A percentile compares a stretch with the other conserved stretches of the same genome.
Conservation (phyloP, 2,113 vertebrate genomes). For the Anas platyrhynchos region DNA sequence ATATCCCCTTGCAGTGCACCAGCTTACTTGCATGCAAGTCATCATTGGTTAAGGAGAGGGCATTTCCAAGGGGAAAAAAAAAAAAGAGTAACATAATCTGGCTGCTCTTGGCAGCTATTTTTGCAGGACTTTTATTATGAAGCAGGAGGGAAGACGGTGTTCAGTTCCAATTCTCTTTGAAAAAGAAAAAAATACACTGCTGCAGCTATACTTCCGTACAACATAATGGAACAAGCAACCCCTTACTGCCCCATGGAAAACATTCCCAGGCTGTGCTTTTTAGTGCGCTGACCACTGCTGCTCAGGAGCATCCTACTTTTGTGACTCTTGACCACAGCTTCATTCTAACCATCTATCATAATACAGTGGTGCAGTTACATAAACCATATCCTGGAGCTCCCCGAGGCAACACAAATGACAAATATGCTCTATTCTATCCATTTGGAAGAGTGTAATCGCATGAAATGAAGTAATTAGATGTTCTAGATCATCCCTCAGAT, state of each 20-base stretch:
- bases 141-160: not conserved
- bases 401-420: not conserved
- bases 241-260: not conserved
- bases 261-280: not conserved
- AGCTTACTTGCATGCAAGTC: not conserved
- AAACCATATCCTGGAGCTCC: not conserved
- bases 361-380: not conserved
- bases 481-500: not conserved
- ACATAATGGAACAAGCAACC: not conserved
- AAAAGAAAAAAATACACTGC: not conserved
- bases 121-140: not conserved
- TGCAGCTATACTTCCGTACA: not conserved
- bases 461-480: not conserved
- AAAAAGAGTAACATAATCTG: not conserved
- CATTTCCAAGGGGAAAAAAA: not conserved
- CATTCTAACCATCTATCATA: not conserved
- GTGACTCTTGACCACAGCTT: not conserved
- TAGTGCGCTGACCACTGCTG: not conserved
- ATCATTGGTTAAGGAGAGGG: not conserved
- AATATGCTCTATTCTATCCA: not conserved
- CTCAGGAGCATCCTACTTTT: fast-evolving
- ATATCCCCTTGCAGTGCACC: not conserved
- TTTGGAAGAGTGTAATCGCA: not conserved
- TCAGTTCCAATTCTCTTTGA: not conserved
- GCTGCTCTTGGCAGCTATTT: not conserved